Conservation (phyloP, 2,113 vertebrate genomes). For the Neopipo cinnamomea region DNA sequence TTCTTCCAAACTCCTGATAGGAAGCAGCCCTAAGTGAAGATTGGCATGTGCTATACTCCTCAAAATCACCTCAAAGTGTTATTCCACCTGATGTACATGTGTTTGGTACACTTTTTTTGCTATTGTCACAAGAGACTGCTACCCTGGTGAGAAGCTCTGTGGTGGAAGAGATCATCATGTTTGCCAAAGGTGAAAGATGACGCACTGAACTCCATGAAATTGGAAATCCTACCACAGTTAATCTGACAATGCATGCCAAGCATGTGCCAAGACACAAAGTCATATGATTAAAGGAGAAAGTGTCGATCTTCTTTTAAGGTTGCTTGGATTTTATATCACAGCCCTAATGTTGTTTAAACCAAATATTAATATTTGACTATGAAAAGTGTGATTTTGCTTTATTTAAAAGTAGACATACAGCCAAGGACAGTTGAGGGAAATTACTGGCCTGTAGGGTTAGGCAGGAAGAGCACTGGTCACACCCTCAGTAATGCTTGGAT, state of each 20-base stretch:
- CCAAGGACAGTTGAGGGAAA: background rate
- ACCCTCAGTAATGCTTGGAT: background rate
- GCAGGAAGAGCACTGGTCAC: background rate
- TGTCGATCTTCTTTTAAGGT: background rate
- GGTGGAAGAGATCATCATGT: background rate
- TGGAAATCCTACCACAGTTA: background rate
- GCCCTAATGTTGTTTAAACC: background rate
- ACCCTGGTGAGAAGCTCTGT: background rate
- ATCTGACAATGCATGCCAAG: background rate
- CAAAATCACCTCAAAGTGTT: background rate
- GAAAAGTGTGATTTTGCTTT: background rate
- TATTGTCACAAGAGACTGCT: background rate
- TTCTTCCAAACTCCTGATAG: background rate
- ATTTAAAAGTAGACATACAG: background rate
- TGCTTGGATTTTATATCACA: background rate
- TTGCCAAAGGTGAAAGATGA: background rate
- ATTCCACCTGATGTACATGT: background rate
- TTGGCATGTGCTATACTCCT: background rate
- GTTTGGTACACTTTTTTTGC: background rate
- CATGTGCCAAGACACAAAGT: background rate
- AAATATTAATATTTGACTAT: background rate
- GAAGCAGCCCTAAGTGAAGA: background rate
- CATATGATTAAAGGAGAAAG: background rate
- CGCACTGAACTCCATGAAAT: background rate
- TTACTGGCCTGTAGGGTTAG: background rate